Percentiles rank a stretch among this genome's conserved stretches.
Evolutionary conservation across 2,113 vertebrate genomes (phyloP).

Genomic region (Halichoeres trimaculatus): DNA sequence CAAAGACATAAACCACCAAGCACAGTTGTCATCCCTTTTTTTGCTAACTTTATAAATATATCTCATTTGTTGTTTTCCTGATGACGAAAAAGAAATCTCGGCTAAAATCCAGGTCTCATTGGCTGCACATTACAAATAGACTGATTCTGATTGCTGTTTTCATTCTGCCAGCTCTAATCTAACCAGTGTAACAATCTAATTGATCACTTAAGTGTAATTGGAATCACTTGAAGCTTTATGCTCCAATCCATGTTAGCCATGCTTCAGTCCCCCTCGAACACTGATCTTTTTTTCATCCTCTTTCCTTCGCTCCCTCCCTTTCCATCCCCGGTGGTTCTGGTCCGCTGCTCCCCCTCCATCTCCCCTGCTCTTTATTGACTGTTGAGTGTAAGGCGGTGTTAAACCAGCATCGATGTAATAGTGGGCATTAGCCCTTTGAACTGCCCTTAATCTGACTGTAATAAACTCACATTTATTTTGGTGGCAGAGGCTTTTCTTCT

Average conservation of each 20-base stretch:
- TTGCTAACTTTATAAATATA: no score
- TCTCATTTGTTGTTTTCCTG: background rate
- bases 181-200: conserved; percentile 61
- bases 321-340: conserved; percentile 58
- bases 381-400: conserved; percentile 73
- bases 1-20: no score
- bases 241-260: conserved; percentile 64
- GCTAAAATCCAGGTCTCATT: background rate
- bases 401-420: conserved; percentile 79
- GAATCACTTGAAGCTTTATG: conserved; percentile 64
- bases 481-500: conserved; percentile 22
- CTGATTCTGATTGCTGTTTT: conserved; percentile 31
- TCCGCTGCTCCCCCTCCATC: conserved; percentile 69
- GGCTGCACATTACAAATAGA: conserved; percentile 22
- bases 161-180: conserved; percentile 61
- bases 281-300: conserved; percentile 1
- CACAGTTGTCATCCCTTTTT: no score
- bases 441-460: conserved; percentile 78
- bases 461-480: conserved; percentile 77
- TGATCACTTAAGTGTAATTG: conserved; percentile 70
- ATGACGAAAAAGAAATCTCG: background rate
- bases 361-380: conserved; percentile 78
- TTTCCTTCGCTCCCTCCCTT: conserved; percentile 12
- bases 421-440: conserved; percentile 81
- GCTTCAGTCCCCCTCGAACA: conserved; percentile 55